Conservation (phyloP, 1,140 invertebrate species). For the Cydia amplana region DNA sequence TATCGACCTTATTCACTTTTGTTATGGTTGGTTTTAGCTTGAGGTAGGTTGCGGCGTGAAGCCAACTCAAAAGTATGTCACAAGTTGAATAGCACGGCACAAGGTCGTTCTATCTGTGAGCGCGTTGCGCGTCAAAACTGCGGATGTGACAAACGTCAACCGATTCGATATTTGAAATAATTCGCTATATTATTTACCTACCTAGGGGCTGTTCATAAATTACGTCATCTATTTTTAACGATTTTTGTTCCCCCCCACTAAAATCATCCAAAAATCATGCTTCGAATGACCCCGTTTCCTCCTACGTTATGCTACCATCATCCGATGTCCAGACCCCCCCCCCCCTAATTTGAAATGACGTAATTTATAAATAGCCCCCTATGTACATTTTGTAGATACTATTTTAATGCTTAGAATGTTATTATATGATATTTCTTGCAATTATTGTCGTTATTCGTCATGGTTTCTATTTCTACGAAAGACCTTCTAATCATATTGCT, state of each 20-base stretch:
- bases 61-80: slow-evolving; percentile 78
- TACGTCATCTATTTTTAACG: no score
- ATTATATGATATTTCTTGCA: background rate
- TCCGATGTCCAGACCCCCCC: no score
- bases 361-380: no score
- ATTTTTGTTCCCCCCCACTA: no score
- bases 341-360: no score
- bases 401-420: background rate
- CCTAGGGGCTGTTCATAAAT: no score
- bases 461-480: background rate
- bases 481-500: background rate
- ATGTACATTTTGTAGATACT: background rate
- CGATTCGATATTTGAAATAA: background rate
- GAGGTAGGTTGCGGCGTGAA: slow-evolving; percentile 57
- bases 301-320: no score
- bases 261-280: no score
- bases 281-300: no score
- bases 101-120: slow-evolving; percentile 74
- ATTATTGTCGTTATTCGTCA: background rate
- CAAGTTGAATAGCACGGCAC: slow-evolving; percentile 70
- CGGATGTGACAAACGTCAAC: slow-evolving; percentile 62
- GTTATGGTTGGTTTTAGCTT: slow-evolving; percentile 52
- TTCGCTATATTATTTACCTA: background rate
- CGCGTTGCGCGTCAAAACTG: slow-evolving; percentile 62
- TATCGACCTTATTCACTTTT: slow-evolving; percentile 45